Percentiles rank a stretch among this genome's conserved stretches.
phyloP scores from a whole-genome alignment of 2,113 vertebrate species.

The Eudyptes chrysolophus region DNA sequence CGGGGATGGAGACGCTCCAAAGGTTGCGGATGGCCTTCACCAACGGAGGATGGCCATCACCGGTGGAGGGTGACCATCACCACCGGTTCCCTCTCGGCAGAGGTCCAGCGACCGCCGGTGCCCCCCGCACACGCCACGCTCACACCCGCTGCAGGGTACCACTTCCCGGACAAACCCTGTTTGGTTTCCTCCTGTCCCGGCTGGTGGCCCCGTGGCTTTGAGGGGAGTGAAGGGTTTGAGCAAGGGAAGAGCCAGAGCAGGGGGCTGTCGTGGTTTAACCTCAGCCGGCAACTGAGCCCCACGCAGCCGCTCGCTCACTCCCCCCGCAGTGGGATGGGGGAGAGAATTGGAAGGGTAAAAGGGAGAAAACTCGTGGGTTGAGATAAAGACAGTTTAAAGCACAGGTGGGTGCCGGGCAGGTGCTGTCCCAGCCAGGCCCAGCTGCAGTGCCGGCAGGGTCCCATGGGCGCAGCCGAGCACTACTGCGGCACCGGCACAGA shows the following conservation, averaged over 20 bases:
- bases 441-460: neutral
- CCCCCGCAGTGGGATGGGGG: too few relatives aligned
- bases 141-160: rapidly evolving
- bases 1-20: neutral
- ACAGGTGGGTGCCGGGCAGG: neutral
- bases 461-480: neutral
- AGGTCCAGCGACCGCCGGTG: neutral
- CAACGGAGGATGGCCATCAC: neutral
- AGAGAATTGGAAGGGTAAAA: too few relatives aligned
- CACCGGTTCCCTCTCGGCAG: neutral
- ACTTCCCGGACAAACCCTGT: neutral
- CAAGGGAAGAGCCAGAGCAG: neutral
- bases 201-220: neutral
- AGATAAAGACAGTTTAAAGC: neutral
- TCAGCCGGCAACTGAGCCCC: too few relatives aligned
- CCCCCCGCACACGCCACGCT: neutral
- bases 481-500: neutral
- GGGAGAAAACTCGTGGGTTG: too few relatives aligned
- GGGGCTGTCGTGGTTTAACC: too few relatives aligned
- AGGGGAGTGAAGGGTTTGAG: neutral
- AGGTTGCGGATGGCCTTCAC: neutral
- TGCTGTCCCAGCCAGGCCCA: neutral
- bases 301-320: too few relatives aligned
- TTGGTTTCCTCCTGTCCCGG: neutral
- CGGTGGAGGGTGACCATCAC: neutral